These are phyloP conservation scores for Drosophila bocqueti DNA, from an alignment of 1,140 invertebrate species.

Conservation along the genomic window DNA sequence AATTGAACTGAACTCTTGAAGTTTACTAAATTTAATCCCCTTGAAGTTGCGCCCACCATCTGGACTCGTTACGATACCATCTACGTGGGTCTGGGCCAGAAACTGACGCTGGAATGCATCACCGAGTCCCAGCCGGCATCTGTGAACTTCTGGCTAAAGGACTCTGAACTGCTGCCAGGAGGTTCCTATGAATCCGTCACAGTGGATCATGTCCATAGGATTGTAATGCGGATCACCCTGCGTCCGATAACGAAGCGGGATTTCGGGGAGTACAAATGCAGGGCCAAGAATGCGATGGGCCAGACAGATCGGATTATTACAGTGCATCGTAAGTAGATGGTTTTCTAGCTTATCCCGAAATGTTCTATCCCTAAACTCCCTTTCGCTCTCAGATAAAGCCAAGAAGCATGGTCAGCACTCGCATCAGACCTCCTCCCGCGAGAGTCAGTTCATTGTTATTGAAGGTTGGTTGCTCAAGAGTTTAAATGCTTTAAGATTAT, in stretches of 20 bases:
- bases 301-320: constrained; percentile 87
- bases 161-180: constrained; percentile 84
- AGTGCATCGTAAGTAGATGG: constrained; percentile 85
- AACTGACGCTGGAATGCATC: constrained; percentile 87
- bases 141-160: constrained; percentile 87
- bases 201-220: constrained; percentile 86
- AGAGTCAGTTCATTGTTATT: constrained; percentile 79
- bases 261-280: constrained; percentile 87
- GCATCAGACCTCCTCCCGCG: constrained; percentile 67
- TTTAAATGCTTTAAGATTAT: not conserved
- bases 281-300: constrained; percentile 87
- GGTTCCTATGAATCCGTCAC: constrained; percentile 86
- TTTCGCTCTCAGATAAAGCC: constrained; percentile 62
- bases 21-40: not conserved
- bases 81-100: constrained; percentile 87
- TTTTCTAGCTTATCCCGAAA: too few relatives aligned
- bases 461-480: constrained; percentile 52
- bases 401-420: constrained; percentile 76
- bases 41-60: constrained; percentile 86
- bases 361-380: not conserved
- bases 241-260: constrained; percentile 86
- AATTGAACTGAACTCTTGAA: too few relatives aligned
- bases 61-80: constrained; percentile 87
- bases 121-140: constrained; percentile 87
- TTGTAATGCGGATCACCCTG: constrained; percentile 87